These are phyloP conservation scores for Nylanderia fulva DNA, from an alignment of 1,140 invertebrate species.

Conservation along the genomic window DNA sequence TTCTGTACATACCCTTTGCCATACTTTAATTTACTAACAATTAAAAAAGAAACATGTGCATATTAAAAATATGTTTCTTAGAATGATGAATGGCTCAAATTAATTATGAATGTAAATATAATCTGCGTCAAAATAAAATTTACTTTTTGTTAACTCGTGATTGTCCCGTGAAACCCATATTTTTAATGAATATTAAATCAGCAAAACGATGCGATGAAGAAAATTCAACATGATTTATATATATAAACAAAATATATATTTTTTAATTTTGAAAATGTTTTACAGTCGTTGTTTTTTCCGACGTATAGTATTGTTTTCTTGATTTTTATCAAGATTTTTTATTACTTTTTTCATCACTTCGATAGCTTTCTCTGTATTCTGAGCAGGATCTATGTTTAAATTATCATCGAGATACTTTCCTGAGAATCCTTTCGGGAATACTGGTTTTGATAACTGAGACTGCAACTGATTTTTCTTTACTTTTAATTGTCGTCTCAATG, in stretches of 20 bases:
- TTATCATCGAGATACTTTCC: constrained; percentile 89
- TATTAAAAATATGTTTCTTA: constrained; percentile 26
- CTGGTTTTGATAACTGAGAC: constrained; percentile 87
- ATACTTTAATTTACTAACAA: constrained; percentile 66
- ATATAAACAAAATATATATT: constrained; percentile 45
- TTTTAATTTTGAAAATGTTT: constrained; percentile 41
- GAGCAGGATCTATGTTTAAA: constrained; percentile 64
- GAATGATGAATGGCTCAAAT: constrained; percentile 31
- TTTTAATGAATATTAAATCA: neutral
- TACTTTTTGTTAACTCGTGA: constrained; percentile 9
- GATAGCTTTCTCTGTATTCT: constrained; percentile 84
- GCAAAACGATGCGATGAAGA: constrained; percentile 19
- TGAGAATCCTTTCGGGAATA: constrained; percentile 90
- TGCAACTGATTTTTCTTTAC: constrained; percentile 87
- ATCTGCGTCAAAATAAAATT: constrained; percentile 48
- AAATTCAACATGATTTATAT: neutral
- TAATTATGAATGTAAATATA: constrained; percentile 40
- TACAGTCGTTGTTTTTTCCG: constrained; percentile 37
- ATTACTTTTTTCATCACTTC: constrained; percentile 86
- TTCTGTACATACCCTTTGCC: constrained; percentile 70
- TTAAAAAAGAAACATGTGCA: constrained; percentile 24
- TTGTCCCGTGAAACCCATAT: neutral
- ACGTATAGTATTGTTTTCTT: constrained; percentile 64
- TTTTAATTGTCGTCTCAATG: constrained; percentile 84
- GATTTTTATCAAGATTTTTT: constrained; percentile 74